Evolutionary conservation across 2,113 vertebrate genomes (phyloP), one percentile per base, ranked within the genome.

Genomic region (Penelope pileata): DNA sequence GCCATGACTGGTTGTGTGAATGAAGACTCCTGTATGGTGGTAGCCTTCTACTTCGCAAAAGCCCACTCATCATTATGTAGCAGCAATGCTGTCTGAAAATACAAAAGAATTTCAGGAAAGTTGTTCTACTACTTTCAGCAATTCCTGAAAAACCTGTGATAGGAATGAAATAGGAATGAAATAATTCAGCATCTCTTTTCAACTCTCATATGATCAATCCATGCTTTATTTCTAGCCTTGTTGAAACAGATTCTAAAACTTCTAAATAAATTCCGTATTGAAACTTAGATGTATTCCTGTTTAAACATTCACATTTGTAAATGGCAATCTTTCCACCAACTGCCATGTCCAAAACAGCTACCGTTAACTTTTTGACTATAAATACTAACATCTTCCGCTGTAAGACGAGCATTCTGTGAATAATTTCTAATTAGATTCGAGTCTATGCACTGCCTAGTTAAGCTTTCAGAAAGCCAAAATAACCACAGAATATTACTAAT

Each of bases 191-290:
- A 27, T 32, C 17, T 27, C 6, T 42, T 80, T 60, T 85, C 29
- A 67, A 4, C 24, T 84, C 3, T 0, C 22, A 2, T 36, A 12
- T 38, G 27, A 8, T 22, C 6, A 29, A 32, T 58, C 48, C 1
- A 1, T 63, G 32, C 50, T 54, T 43, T 43, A 2, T 54, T 68
- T 66, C n/a, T 54, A 50, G 27, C 22, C 32, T 38, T 70, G 29
- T 30, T 29, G 48, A 76, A 59, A 30, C 22, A 72, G 50, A 17
- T 45, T 73, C n/a, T 60, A 23, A 79, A 70, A 45, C n/a, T 36
- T 69, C 23, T 45, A 6, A 23, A 10, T 62, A 48, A 54, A 3
- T 38, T 69, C 23, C 19, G 4, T 47, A 6, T 15, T 12, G 29
- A 58, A 58, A 34, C 23, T n/a, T 58, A 36, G 26, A 56, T 3